Evolutionary conservation across 2,797 vertebrate genomes (phyloP), one percentile per base, ranked within the genome.

Genomic region (Rousettus madagascariensis): DNA sequence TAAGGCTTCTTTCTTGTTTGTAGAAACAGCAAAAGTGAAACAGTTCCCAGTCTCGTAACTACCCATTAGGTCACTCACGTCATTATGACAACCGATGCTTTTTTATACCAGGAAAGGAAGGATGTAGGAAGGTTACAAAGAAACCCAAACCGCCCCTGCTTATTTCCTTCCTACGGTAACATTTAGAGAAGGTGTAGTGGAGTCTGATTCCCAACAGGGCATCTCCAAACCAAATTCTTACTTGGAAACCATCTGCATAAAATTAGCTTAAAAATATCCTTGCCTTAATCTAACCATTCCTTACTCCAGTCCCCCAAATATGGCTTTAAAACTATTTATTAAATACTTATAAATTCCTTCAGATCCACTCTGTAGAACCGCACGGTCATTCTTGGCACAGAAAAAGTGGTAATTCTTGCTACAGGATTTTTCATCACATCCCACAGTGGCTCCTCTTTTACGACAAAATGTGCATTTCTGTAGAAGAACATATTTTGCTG

Each of bases 361-460:
- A 5, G 2, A 5, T 93, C 86, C 77, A 0, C 79, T 95, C 82
- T 98, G 94, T 77, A 96, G 94, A 11, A 98, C 87, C 0, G 98
- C 97, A 0, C 97, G 71, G 1, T 98, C 98, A 1, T 95, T 90
- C 87, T 97, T 97, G 0, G 98, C 98, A 24, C 98, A 98, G 96
- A 98, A 98, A 94, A 97, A 98, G 97, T 98, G 98, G 77, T 98
- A 98, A 46, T 95, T 98, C 63, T 96, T 92, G 63, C 38, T 53
- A 84, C 98, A 98, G 17, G 41, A 2, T 66, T 91, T 95, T 49
- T 97, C 46, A 30, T 98, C 98, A 0, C 98, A 98, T 33, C 98
- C 98, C 97, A 98, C 98, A 0, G 98, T 98, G 78, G 98, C 98
- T 69, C 98, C 98, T 74, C 91, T 98, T 96, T 97, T 63, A 36